A percentile compares a stretch with the other conserved stretches of the same genome.
phyloP scores from a whole-genome alignment of 2,797 vertebrate genomes.

The Girardinus metallicus region DNA sequence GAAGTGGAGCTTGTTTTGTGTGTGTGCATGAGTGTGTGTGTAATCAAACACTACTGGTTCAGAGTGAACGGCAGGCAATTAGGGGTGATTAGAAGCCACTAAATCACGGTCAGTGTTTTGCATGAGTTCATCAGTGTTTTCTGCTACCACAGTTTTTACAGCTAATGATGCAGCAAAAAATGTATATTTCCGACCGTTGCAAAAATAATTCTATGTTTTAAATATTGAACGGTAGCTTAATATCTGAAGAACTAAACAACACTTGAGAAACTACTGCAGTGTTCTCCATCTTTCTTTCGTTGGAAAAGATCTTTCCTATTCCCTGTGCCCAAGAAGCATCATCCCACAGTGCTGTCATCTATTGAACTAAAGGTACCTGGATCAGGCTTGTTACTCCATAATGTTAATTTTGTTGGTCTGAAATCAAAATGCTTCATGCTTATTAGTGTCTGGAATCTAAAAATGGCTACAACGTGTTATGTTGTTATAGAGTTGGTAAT shows the following conservation, averaged over 20 bases:
- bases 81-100: constrained; percentile 66
- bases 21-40: constrained; percentile 36
- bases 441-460: neutral
- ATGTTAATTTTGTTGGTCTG: neutral
- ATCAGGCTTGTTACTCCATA: neutral
- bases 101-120: constrained; percentile 54
- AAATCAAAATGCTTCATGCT: neutral
- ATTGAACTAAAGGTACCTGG: neutral
- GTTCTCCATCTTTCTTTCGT: neutral
- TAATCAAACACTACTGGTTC: constrained; percentile 54
- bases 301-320: neutral
- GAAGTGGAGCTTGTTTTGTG: constrained; percentile 41
- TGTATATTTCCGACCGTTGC: neutral
- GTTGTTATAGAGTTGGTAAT: neutral
- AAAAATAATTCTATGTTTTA: neutral
- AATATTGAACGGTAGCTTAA: neutral
- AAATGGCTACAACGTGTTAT: neutral
- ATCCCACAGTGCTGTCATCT: neutral
- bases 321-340: neutral
- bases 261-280: neutral
- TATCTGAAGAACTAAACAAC: neutral
- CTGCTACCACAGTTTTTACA: constrained; percentile 25
- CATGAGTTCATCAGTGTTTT: neutral
- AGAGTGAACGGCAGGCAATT: constrained; percentile 53
- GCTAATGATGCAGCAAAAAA: neutral